Percentiles rank a stretch among this genome's conserved stretches.
phyloP scores from a whole-genome alignment of 1,140 invertebrate genomes.

The Nasonia giraulti region DNA sequence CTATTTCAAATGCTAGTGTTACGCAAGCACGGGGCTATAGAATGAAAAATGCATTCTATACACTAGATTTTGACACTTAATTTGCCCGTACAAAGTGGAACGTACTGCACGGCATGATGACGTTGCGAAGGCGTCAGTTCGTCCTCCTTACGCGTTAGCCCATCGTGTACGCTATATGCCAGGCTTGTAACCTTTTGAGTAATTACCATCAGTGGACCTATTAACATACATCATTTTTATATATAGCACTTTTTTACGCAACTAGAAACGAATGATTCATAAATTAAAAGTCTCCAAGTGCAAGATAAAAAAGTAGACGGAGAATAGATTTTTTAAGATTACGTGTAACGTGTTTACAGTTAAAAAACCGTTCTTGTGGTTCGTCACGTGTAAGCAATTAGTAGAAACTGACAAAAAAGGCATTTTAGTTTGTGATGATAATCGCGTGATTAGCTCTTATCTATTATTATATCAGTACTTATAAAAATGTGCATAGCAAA shows the following conservation, averaged over 20 bases:
- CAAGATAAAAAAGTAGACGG: too few species aligned
- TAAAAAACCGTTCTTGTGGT: too few species aligned
- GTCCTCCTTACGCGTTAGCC: slow-evolving; percentile 78
- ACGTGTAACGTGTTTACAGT: too few species aligned
- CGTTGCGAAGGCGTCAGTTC: slow-evolving; percentile 83
- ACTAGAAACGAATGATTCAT: too few species aligned
- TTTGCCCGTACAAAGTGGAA: slow-evolving; percentile 48
- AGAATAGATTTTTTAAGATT: too few species aligned
- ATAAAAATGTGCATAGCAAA: too few species aligned
- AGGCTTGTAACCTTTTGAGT: slow-evolving; percentile 95
- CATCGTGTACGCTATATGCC: slow-evolving; percentile 94
- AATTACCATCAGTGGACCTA: slow-evolving; percentile 96
- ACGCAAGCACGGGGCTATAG: background rate
- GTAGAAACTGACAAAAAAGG: too few species aligned
- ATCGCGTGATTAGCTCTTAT: too few species aligned
- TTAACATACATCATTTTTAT: slow-evolving; percentile 58
- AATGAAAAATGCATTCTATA: slow-evolving; percentile 18
- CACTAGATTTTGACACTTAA: slow-evolving; percentile 34
- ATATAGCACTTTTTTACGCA: background rate
- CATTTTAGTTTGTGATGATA: too few species aligned
- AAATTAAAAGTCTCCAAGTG: too few species aligned
- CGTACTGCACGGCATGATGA: slow-evolving; percentile 80
- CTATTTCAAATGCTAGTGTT: background rate
- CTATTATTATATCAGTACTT: too few species aligned
- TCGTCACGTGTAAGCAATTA: too few species aligned